A percentile compares a stretch with the other conserved stretches of the same genome.
Evolutionary conservation across 2,113 vertebrate species (phyloP).

Genomic region (Dunckerocampus dactyliophorus): DNA sequence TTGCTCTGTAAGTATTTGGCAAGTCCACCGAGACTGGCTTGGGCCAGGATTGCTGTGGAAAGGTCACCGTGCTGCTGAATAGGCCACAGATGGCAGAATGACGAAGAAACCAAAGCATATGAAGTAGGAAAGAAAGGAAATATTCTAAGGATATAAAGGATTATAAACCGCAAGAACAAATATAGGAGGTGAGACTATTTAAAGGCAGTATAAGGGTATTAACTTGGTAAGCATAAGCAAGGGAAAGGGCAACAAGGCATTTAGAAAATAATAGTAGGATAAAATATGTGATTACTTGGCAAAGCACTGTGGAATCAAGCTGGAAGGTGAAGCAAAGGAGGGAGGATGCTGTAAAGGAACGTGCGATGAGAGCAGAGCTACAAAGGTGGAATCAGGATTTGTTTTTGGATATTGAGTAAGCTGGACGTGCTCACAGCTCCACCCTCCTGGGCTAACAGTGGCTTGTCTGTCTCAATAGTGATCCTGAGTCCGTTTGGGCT

Average conservation of each 20-base stretch:
- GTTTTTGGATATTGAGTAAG: neutral
- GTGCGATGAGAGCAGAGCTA: neutral
- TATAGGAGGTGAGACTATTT: neutral
- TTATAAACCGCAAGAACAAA: neutral
- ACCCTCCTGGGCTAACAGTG: neutral
- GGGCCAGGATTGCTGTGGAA: conserved; percentile 36
- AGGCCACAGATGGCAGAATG: conserved; percentile 15
- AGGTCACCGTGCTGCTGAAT: conserved; percentile 42
- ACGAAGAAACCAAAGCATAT: conserved; percentile 9
- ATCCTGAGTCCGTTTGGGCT: conserved; percentile 97
- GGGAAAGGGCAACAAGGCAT: neutral
- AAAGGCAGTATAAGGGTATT: too few species aligned
- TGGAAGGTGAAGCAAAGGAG: neutral
- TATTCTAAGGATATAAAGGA: conserved; percentile 8
- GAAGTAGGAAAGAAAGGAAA: neutral
- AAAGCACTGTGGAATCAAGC: neutral
- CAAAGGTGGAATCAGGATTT: neutral
- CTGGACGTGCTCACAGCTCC: neutral
- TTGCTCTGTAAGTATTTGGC: conserved; percentile 50
- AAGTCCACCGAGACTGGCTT: conserved; percentile 28
- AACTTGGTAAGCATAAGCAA: neutral
- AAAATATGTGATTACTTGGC: neutral
- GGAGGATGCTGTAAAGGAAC: too few species aligned
- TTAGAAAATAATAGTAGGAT: neutral
- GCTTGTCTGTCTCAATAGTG: conserved; percentile 65